Evolutionary conservation across 2,888 invertebrate species (phyloP).

Genomic region (Linnaemya tessellans): DNA sequence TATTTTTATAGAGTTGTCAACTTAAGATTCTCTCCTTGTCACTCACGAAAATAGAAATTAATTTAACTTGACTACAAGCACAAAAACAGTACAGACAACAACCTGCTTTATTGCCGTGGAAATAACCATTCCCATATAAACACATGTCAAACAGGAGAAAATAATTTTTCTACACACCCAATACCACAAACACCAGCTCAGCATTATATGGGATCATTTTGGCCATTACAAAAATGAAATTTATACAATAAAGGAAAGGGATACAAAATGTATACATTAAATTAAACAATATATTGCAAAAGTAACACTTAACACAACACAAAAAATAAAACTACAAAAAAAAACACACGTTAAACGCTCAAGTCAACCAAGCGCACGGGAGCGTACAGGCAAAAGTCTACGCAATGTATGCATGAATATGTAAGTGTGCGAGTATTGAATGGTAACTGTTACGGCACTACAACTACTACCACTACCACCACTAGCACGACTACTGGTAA

Average conservation of each 20-base stretch:
- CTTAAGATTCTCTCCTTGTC: too few relatives aligned
- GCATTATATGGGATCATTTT: slow-evolving; percentile 27
- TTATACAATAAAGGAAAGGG: slow-evolving; percentile 53
- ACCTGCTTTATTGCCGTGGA: too few relatives aligned
- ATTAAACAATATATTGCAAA: slow-evolving; percentile 65
- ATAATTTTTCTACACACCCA: not conserved
- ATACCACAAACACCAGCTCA: slow-evolving; percentile 6
- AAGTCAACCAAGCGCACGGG: slow-evolving; percentile 71
- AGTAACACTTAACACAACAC: slow-evolving; percentile 73
- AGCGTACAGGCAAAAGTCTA: not conserved
- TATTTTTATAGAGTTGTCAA: too few relatives aligned
- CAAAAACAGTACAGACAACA: too few relatives aligned
- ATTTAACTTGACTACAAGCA: too few relatives aligned
- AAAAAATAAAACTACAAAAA: not conserved
- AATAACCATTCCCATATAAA: too few relatives aligned
- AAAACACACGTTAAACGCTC: slow-evolving; percentile 64
- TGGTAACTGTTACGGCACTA: slow-evolving; percentile 58
- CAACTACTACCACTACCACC: not conserved
- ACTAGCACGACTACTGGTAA: slow-evolving; percentile 72
- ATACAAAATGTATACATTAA: slow-evolving; percentile 45
- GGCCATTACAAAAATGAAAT: slow-evolving; percentile 46
- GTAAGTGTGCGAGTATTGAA: slow-evolving; percentile 42
- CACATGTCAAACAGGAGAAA: slow-evolving; percentile 18
- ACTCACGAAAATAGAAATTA: too few relatives aligned
- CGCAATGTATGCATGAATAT: not conserved